Percentiles rank a stretch among this genome's conserved stretches.
phyloP scores from a whole-genome alignment of 2,888 invertebrate species.

The Drosophila algonquin region DNA sequence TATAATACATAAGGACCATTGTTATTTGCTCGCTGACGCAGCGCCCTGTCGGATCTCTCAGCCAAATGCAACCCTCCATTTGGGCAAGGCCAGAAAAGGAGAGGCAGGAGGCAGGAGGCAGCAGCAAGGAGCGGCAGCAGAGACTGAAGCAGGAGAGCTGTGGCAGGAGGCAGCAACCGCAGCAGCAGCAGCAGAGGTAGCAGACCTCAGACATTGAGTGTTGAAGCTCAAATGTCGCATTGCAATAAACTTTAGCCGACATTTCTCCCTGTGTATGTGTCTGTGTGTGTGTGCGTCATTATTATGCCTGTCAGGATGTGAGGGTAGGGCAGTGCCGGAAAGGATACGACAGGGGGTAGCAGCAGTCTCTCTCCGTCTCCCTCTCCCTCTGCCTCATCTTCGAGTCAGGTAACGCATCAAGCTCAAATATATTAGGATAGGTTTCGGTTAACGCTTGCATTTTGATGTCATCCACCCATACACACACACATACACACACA shows the following conservation, averaged over 20 bases:
- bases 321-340: slow-evolving; percentile 53
- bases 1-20: slow-evolving; percentile 75
- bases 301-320: slow-evolving; percentile 61
- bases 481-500: slow-evolving; percentile 18
- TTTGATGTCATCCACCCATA: slow-evolving; percentile 58
- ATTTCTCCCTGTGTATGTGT: slow-evolving; percentile 34
- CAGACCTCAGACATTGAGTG: slow-evolving; percentile 77
- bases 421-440: slow-evolving; percentile 79
- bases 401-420: slow-evolving; percentile 76
- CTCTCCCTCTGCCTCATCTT: neutral
- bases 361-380: neutral
- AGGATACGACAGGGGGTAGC: neutral
- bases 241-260: slow-evolving; percentile 71
- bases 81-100: slow-evolving; percentile 29
- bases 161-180: slow-evolving; percentile 31
- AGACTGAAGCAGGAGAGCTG: slow-evolving; percentile 29
- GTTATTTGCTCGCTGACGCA: slow-evolving; percentile 67
- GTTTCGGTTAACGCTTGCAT: slow-evolving; percentile 74
- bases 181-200: slow-evolving; percentile 35
- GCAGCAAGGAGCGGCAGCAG: slow-evolving; percentile 21
- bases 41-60: slow-evolving; percentile 60
- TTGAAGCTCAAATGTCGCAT: slow-evolving; percentile 77
- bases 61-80: slow-evolving; percentile 69
- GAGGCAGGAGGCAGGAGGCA: slow-evolving; percentile 5
- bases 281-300: slow-evolving; percentile 57